Conservation (phyloP, 2,797 vertebrate species). For the Bradypus variegatus region DNA sequence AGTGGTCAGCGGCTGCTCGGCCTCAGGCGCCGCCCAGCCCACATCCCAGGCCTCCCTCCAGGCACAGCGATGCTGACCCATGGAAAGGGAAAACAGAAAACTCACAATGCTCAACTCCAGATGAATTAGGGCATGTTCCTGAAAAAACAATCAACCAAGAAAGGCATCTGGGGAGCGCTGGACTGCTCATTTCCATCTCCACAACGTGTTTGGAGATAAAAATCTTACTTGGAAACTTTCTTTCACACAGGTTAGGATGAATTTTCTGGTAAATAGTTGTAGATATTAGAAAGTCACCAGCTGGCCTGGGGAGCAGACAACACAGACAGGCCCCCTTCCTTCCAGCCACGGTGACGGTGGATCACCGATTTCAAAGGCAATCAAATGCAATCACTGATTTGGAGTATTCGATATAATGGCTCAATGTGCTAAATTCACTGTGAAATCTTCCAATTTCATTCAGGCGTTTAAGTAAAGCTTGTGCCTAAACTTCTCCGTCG, state of each 20-base stretch:
- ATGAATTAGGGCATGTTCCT: not conserved
- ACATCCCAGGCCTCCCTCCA: fast-evolving
- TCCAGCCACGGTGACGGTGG: not conserved
- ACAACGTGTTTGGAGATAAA: not conserved
- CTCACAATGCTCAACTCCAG: not conserved
- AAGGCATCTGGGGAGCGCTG: not conserved
- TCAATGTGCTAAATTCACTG: not conserved
- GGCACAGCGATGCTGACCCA: fast-evolving
- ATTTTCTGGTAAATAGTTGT: not conserved
- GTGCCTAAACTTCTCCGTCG: not conserved
- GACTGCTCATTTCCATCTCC: not conserved
- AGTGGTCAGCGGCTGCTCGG: not conserved
- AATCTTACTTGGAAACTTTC: not conserved
- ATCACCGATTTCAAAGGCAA: not conserved
- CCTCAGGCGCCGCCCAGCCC: fast-evolving
- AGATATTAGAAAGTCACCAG: not conserved
- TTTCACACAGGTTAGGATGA: not conserved
- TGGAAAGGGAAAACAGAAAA: not conserved
- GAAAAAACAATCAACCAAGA: not conserved
- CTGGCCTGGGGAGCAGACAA: not conserved
- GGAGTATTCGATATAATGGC: not conserved
- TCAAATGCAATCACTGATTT: not conserved
- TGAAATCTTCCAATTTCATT: conserved; percentile 40
- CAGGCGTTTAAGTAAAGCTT: not conserved
- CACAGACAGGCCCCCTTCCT: not conserved